These are phyloP conservation scores for Tangachromis dhanisi DNA, from an alignment of 2,113 vertebrate genomes.

Conservation along the genomic window DNA sequence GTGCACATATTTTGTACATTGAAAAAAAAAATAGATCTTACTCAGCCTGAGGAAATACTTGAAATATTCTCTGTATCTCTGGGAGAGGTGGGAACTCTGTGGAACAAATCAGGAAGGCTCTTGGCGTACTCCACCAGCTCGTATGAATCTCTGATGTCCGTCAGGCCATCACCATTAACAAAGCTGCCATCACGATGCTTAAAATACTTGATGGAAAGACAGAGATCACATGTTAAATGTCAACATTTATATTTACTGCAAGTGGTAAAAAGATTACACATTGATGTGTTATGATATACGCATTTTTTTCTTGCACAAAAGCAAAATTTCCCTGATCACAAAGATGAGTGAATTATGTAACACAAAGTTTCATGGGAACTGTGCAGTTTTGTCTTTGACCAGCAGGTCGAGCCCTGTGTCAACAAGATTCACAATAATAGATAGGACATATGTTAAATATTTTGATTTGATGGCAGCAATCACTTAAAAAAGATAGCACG, in stretches of 20 bases:
- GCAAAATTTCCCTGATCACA: background rate
- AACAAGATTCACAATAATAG: background rate
- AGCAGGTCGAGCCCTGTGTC: background rate
- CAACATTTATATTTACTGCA: background rate
- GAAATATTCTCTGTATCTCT: too few relatives aligned
- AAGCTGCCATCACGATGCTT: conserved; percentile 84
- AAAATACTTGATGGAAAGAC: conserved; percentile 71
- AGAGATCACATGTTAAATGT: background rate
- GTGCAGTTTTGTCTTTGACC: background rate
- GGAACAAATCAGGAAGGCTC: background rate
- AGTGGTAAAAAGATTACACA: background rate
- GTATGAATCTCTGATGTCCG: background rate
- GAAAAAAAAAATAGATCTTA: too few relatives aligned
- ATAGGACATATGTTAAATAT: background rate
- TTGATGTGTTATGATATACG: background rate
- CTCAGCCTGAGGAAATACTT: too few relatives aligned
- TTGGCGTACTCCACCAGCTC: background rate
- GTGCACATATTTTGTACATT: too few relatives aligned
- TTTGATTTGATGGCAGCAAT: accelerated
- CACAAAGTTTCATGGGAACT: background rate
- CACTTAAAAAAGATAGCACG: background rate
- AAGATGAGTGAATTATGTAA: background rate
- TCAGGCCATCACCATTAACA: conserved; percentile 34
- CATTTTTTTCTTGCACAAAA: background rate
- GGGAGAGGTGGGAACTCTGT: too few relatives aligned